Conservation (phyloP, 2,888 invertebrate genomes). For the Elmis aenea region DNA sequence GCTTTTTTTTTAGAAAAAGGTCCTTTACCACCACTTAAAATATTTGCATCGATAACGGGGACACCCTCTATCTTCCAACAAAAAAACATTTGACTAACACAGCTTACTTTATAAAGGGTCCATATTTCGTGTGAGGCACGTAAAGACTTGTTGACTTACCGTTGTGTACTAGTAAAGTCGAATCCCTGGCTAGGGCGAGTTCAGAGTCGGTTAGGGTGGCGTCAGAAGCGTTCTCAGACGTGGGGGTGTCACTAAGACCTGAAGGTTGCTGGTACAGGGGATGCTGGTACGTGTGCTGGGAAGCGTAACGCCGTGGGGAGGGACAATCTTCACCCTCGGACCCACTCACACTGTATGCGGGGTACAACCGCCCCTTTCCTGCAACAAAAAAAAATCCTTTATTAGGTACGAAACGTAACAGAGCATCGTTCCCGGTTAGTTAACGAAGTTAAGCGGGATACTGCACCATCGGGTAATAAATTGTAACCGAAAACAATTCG, state of each 20-base stretch:
- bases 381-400: conserved; percentile 40
- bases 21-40: too few species aligned
- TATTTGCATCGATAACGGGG: too few species aligned
- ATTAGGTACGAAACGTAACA: background rate
- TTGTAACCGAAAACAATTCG: too few species aligned
- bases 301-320: conserved; percentile 53
- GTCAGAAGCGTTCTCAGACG: conserved; percentile 81
- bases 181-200: conserved; percentile 74
- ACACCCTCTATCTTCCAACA: too few species aligned
- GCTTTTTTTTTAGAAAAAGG: too few species aligned
- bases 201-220: conserved; percentile 80
- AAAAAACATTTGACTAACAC: too few species aligned
- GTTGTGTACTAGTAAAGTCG: conserved; percentile 78
- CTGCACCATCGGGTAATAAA: background rate
- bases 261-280: conserved; percentile 48
- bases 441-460: background rate
- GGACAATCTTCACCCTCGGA: conserved; percentile 62
- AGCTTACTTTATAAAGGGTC: too few species aligned
- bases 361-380: conserved; percentile 79
- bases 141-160: too few species aligned
- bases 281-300: conserved; percentile 52
- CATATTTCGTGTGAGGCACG: too few species aligned
- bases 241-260: conserved; percentile 72
- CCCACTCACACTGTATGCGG: conserved; percentile 73
- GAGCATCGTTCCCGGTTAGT: background rate